Base-by-base conservation (phyloP, 2,113 vertebrate species). In the Sceloporus undulatus region DNA sequence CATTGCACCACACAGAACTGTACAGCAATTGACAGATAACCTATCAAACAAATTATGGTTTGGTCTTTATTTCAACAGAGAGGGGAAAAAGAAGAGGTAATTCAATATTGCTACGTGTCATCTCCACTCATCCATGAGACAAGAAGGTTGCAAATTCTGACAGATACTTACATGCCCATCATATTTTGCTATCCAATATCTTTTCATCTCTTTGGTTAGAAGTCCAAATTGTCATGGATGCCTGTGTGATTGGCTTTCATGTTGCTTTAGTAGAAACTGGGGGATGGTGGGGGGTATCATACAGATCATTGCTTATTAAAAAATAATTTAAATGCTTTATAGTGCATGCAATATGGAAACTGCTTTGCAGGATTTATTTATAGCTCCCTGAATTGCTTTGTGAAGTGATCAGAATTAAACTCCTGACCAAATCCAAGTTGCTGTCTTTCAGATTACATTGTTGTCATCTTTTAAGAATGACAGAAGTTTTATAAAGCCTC, bases 121-220 rank as follows among this genome's bases (percentile, higher is more conserved):
- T 85, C 40, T 78, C 74, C 25, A 14, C 84, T 85, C 84, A 85
- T 78, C 74, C 84, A 68, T 85, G 84, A 85, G 84, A 78, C 75
- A 85, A 77, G 59, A 85, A 48, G 84, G 84, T 77, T 65, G 73
- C 84, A 85, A 85, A 85, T 85, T 85, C 73, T 85, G 84, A 85
- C 73, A 77, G 71, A 76, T 85, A 85, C 84, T 85, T 85, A 85
- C 25, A 76, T 42, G 73, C 34, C 56, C 73, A 85, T 85, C 73
- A 76, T 85, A 76, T 76, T 76, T 85, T 85, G 73, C 73, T 65
- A 65, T 65, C 84, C 56, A 77, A 65, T 85, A 76, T 85, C 84
- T 42, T 29, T 65, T 27, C 56, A 76, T 76, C 56, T 85, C 34
- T 65, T 42, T 4, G 71, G 34, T 38, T 85, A 40, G 84, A 85